Conservation (phyloP, 2,113 vertebrate genomes). For the Illadopsis cleaveri region DNA sequence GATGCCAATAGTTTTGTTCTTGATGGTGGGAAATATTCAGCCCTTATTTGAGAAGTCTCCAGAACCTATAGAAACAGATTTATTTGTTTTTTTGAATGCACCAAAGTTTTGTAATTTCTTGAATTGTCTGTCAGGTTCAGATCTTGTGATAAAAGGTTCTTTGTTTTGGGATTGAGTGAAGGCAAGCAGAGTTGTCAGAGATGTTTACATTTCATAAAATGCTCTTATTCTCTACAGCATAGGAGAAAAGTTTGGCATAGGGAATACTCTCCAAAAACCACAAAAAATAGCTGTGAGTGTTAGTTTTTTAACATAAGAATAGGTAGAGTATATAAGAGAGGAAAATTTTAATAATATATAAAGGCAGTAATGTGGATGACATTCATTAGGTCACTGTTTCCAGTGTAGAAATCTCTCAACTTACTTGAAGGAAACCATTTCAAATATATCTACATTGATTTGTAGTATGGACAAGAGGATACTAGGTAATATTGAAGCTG, state of each 20-base stretch:
- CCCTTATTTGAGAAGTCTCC: background rate
- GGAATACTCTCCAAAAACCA: background rate
- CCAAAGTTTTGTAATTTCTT: background rate
- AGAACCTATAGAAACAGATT: background rate
- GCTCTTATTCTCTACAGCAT: background rate
- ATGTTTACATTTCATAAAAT: background rate
- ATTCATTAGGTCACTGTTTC: background rate
- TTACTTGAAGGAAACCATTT: background rate
- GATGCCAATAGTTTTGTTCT: background rate
- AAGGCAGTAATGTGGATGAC: background rate
- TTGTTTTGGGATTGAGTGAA: background rate
- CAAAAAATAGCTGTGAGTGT: background rate
- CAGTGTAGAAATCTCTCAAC: background rate
- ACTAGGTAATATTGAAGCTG: background rate
- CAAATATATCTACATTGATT: background rate
- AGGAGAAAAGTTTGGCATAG: background rate
- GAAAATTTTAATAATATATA: background rate
- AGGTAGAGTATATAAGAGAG: background rate
- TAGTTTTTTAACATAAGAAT: background rate
- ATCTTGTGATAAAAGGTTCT: background rate
- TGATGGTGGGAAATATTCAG: background rate
- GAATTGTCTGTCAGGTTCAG: background rate
- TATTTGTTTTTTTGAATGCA: background rate
- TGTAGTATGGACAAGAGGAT: background rate
- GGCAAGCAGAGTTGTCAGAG: background rate